phyloP scores from a whole-genome alignment of 1,140 invertebrate genomes.

The Drosophila subpulchrella region DNA sequence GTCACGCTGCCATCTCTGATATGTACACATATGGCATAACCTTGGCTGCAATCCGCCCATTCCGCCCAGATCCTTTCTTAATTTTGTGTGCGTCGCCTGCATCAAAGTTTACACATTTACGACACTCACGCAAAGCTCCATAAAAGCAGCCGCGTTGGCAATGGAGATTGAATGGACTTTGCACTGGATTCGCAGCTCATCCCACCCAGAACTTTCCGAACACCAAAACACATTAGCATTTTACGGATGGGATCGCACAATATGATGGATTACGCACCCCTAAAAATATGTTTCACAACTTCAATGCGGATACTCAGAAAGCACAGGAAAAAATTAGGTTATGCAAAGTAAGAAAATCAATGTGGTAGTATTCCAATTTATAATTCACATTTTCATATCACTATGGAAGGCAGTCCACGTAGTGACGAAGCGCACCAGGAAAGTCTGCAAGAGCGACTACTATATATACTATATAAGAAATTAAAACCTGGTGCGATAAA shows the following conservation, averaged over 20 bases:
- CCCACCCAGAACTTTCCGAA: not conserved
- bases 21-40: not conserved
- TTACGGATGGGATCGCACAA: constrained; percentile 12
- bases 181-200: constrained; percentile 18
- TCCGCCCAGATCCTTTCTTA: constrained; percentile 1
- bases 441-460: too few relatives aligned
- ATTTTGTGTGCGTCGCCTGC: constrained; percentile 24
- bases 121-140: constrained; percentile 24
- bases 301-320: not conserved
- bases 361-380: not conserved
- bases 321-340: not conserved
- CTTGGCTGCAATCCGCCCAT: constrained; percentile 19
- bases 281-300: constrained; percentile 22
- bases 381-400: too few relatives aligned
- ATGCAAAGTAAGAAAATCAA: not conserved
- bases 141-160: constrained; percentile 25
- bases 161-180: constrained; percentile 45
- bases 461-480: too few relatives aligned
- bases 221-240: constrained; percentile 28
- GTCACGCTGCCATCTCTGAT: constrained; percentile 26
- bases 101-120: constrained; percentile 44
- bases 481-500: too few relatives aligned
- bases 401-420: too few relatives aligned
- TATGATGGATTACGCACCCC: constrained; percentile 36
- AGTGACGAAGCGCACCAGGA: too few relatives aligned